These are phyloP conservation scores for Nasonia oneida DNA, from an alignment of 2,888 invertebrate genomes.

Conservation along the genomic window DNA sequence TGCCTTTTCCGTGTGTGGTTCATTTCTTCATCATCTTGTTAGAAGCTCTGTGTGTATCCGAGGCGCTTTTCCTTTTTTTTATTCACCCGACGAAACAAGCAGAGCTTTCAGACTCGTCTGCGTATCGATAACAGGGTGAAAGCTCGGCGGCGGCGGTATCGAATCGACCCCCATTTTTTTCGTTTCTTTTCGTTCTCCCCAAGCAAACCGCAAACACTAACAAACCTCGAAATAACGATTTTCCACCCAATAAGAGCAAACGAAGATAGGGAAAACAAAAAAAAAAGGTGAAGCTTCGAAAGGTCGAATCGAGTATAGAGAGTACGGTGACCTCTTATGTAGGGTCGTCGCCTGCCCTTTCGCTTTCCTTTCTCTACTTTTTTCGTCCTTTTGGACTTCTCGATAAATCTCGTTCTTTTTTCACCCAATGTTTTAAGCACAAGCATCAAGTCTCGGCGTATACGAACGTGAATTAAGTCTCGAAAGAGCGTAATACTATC, in stretches of 20 bases:
- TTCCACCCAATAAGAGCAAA: constrained; percentile 33
- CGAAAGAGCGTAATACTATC: background rate
- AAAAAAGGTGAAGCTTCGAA: background rate
- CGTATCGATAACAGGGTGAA: constrained; percentile 3
- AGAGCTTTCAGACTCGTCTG: background rate
- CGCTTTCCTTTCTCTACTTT: background rate
- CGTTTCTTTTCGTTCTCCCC: constrained; percentile 13
- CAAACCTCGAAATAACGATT: constrained; percentile 34
- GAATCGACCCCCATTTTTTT: no score
- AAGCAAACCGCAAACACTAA: constrained; percentile 3
- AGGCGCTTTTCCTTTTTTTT: background rate
- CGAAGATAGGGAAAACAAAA: background rate
- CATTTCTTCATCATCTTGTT: background rate
- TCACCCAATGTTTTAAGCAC: background rate
- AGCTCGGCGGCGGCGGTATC: background rate
- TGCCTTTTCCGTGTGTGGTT: background rate
- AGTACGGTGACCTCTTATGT: constrained; percentile 14
- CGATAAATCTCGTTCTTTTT: background rate
- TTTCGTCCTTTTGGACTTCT: background rate
- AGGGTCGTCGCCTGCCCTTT: background rate
- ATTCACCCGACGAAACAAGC: background rate
- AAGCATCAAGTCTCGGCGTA: no score
- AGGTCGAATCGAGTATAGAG: background rate
- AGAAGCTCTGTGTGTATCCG: background rate
- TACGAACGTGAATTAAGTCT: background rate